These are phyloP conservation scores for Chondrosia reniformis DNA, from an alignment of 37 sponge, comb jelly and placozoan genomes.

Conservation along the genomic window DNA sequence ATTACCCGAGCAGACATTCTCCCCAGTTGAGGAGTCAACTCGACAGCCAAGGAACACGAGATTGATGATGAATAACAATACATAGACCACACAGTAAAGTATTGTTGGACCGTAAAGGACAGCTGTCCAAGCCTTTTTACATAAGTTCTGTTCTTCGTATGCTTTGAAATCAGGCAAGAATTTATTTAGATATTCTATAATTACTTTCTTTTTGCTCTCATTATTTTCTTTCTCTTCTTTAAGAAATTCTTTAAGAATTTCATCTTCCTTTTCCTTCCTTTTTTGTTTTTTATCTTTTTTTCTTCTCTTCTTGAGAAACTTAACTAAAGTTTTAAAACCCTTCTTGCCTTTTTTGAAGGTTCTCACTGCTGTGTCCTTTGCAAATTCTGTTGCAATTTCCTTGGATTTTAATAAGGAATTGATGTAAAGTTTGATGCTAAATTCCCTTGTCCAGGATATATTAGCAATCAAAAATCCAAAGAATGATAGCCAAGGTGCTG, in stretches of 20 bases:
- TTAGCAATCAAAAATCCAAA: background rate
- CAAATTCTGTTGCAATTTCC: background rate
- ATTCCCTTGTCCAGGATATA: background rate
- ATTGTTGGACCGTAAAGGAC: background rate
- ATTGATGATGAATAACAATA: background rate
- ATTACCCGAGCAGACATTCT: background rate
- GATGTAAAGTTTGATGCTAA: background rate
- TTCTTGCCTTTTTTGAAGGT: background rate
- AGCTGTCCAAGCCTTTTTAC: background rate
- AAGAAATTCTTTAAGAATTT: background rate
- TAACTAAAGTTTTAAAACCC: background rate
- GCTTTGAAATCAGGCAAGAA: background rate
- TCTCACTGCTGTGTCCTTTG: background rate
- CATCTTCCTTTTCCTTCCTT: background rate
- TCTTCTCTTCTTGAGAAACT: background rate
- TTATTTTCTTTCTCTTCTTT: background rate
- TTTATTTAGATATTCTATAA: background rate
- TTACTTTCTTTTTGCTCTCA: background rate
- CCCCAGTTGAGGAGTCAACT: background rate
- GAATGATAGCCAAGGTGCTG: background rate
- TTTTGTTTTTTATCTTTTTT: background rate
- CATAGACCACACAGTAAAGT: background rate
- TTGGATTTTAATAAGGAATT: background rate
- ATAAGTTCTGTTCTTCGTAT: background rate
- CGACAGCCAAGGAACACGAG: background rate